These are phyloP conservation scores for Muricea muricata DNA, from an alignment of 92 coral and sea anemone species.

Conservation along the genomic window DNA sequence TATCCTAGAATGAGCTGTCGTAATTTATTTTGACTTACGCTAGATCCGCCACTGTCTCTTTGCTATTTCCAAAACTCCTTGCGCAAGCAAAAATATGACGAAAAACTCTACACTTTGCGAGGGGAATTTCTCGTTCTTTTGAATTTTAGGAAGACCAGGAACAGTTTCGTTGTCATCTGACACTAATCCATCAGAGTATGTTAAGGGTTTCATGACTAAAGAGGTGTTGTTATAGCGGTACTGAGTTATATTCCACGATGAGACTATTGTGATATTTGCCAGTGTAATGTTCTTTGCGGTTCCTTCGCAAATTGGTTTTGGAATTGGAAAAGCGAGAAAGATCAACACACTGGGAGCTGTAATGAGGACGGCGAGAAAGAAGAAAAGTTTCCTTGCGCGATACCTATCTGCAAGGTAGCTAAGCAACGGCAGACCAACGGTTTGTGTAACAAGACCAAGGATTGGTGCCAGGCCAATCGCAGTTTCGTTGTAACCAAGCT, in stretches of 20 bases:
- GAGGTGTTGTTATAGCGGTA: too few species aligned
- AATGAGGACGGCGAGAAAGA: background rate
- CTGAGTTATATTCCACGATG: background rate
- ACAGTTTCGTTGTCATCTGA: too few species aligned
- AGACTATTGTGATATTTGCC: background rate
- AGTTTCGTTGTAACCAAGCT: background rate
- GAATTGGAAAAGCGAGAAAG: background rate
- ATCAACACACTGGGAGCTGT: background rate
- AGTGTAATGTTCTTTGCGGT: background rate
- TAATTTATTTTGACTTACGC: too few species aligned
- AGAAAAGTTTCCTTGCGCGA: too few species aligned
- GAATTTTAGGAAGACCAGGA: background rate
- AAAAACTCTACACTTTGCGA: background rate
- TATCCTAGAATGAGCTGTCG: too few species aligned
- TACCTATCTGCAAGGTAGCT: slow-evolving; percentile 4
- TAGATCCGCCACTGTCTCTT: too few species aligned
- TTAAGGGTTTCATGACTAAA: too few species aligned
- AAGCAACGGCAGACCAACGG: slow-evolving; percentile 9
- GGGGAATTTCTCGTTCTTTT: background rate
- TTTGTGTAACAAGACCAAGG: slow-evolving; percentile 13
- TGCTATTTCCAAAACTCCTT: background rate
- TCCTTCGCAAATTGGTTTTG: slow-evolving; percentile 1
- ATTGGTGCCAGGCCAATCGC: background rate
- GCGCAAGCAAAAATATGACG: background rate
- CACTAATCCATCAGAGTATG: too few species aligned